Base-by-base conservation (phyloP, 2,113 vertebrate genomes). In the Pithys albifrons region DNA sequence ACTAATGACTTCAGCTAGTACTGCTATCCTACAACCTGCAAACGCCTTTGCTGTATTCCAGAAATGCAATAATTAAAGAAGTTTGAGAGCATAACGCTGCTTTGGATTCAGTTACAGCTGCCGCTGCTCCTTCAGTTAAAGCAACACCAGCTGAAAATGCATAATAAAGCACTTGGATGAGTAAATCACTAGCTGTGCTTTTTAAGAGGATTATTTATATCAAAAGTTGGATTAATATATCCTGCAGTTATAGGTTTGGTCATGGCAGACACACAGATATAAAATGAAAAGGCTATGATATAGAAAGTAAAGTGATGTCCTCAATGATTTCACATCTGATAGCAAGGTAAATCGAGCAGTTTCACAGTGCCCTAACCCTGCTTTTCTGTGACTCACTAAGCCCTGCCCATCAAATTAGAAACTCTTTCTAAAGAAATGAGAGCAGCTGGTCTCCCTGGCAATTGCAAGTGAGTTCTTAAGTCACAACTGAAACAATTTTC, bases 151-250 rank as follows among this genome's bases (percentile, higher is more conserved):
- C 91, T 91, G 76, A 95, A 96, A 95, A 94, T 66, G 83, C 83
- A 91, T 94, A 95, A 95, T 93, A 89, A 84, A 92, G 79, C 79
- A 72, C 55, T 92, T 29, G 70, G 88, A 79, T 62, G 80, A 91
- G 89, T 88, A 91, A 97, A 89, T n/a, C 43, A 7, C 88, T 91
- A 91, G 91, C 95, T 95, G 93, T 91, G 86, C 57, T 94, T 94
- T 93, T 95, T 81, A 93, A 96, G 95, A 96, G 91, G 91, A 95
- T 96, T 96, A 96, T 94, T 96, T 96, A 91, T 95, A 94, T 95
- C 83, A 91, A 45, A 94, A 96, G 70, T 91, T 93, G 93, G 86
- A 95, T 72, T 85, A 84, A 78, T 85, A 51, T 27, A 85, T 72
- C 73, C 61, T 91, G 77, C 85, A 62, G 87, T 85, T 92, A 81